Evolutionary conservation across 1,140 invertebrate species (phyloP).

Genomic region (Drosophila aff.): DNA sequence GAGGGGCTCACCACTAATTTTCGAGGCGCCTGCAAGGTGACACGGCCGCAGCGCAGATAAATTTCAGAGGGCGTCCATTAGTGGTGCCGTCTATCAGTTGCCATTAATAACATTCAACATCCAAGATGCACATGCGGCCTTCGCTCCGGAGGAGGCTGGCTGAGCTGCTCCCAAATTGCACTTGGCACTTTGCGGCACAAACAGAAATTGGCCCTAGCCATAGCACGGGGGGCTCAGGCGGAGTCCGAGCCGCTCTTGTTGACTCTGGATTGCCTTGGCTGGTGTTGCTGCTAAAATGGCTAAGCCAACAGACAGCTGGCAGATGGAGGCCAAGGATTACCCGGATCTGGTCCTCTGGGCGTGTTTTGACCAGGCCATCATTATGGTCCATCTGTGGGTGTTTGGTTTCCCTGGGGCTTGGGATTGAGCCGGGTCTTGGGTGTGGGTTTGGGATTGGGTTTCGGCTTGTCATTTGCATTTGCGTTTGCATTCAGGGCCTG

Average conservation of each 20-base stretch:
- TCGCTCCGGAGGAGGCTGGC: not conserved
- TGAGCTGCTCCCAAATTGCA: slow-evolving; percentile 48
- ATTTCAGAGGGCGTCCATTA: slow-evolving; percentile 46
- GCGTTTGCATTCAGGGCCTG: slow-evolving; percentile 11
- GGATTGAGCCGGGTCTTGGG: not conserved
- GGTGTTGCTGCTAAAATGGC: slow-evolving; percentile 40
- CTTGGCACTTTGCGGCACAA: slow-evolving; percentile 63
- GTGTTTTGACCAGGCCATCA: slow-evolving; percentile 45
- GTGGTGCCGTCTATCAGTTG: slow-evolving; percentile 54
- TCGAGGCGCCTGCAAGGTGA: slow-evolving; percentile 30
- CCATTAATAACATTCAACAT: slow-evolving; percentile 76
- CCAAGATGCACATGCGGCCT: slow-evolving; percentile 54
- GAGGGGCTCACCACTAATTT: slow-evolving; percentile 50
- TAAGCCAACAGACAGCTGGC: slow-evolving; percentile 58
- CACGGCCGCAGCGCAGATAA: slow-evolving; percentile 47
- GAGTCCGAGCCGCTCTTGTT: slow-evolving; percentile 19
- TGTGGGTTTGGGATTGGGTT: not conserved
- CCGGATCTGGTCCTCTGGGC: slow-evolving; percentile 46
- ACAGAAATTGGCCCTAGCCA: slow-evolving; percentile 48
- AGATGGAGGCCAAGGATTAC: slow-evolving; percentile 38
- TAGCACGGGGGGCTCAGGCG: slow-evolving; percentile 23
- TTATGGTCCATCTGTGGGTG: slow-evolving; percentile 39
- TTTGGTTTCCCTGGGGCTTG: not conserved
- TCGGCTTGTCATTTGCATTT: not conserved
- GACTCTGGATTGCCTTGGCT: slow-evolving; percentile 45